These are phyloP conservation scores for Catocala sponsa DNA, from an alignment of 2,888 invertebrate genomes.

Conservation along the genomic window DNA sequence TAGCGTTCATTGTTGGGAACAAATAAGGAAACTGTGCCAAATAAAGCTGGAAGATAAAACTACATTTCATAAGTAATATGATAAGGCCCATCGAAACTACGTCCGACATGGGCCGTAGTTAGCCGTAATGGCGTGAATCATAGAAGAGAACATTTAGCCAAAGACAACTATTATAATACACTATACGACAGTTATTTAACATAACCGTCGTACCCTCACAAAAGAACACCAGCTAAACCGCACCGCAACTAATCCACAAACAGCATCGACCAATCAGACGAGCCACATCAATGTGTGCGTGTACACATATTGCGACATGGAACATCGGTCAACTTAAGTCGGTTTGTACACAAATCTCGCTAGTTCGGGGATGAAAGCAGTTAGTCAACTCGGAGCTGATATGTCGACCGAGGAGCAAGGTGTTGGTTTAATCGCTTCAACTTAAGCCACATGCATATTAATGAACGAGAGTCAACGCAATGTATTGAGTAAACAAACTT, in stretches of 20 bases:
- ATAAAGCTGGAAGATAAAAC: too few relatives aligned
- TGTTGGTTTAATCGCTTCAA: conserved; percentile 65
- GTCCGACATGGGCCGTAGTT: too few relatives aligned
- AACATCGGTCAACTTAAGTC: conserved; percentile 37
- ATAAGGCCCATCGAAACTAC: too few relatives aligned
- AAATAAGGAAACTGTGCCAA: too few relatives aligned
- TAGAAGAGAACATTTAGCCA: too few relatives aligned
- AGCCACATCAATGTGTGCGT: neutral
- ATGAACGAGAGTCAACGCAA: conserved; percentile 60
- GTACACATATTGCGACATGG: conserved; percentile 6
- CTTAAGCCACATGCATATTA: conserved; percentile 74
- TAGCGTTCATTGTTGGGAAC: too few relatives aligned
- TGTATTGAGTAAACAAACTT: conserved; percentile 56
- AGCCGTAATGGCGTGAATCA: too few relatives aligned
- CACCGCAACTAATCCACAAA: neutral
- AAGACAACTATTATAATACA: too few relatives aligned
- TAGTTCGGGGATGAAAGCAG: conserved; percentile 5
- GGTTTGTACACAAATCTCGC: neutral
- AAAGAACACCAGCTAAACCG: neutral
- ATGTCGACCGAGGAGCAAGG: conserved; percentile 37
- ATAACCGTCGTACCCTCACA: too few relatives aligned
- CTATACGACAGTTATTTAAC: too few relatives aligned
- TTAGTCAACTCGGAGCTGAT: conserved; percentile 4
- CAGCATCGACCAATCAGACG: neutral
- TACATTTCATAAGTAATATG: too few relatives aligned